These are phyloP conservation scores for Xiphorhynchus erythropygius DNA, from an alignment of 2,797 vertebrate genomes.

Conservation along the genomic window DNA sequence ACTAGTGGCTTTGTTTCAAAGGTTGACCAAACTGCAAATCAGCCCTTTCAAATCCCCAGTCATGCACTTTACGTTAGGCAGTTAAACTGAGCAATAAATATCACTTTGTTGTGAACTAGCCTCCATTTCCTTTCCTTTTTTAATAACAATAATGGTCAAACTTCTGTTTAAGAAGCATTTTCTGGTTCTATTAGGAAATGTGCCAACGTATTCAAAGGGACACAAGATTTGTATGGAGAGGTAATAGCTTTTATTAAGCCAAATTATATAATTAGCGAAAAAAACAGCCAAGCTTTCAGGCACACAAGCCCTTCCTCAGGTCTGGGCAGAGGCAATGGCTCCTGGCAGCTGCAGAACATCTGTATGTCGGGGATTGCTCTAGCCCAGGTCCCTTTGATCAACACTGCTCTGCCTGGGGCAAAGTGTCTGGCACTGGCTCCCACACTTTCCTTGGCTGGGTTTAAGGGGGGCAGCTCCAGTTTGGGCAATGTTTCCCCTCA, in stretches of 20 bases:
- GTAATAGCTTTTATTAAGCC: slow-evolving; percentile 36
- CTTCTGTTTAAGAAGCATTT: slow-evolving; percentile 53
- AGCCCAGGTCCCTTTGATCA: neutral
- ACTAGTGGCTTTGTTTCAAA: slow-evolving; percentile 10
- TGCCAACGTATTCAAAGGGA: slow-evolving; percentile 38
- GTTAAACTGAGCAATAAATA: slow-evolving; percentile 61
- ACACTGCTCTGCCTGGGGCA: neutral
- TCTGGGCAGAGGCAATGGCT: neutral
- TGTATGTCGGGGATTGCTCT: neutral
- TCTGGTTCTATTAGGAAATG: slow-evolving; percentile 56
- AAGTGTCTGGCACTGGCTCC: neutral
- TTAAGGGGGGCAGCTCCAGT: neutral
- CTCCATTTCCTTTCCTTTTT: slow-evolving; percentile 39
- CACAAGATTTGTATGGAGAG: slow-evolving; percentile 18
- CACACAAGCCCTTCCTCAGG: neutral
- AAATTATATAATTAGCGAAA: slow-evolving; percentile 50
- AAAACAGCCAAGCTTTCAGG: neutral
- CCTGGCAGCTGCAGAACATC: neutral
- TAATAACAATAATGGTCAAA: slow-evolving; percentile 35
- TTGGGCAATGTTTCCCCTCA: neutral
- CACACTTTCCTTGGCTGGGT: neutral
- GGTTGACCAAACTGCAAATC: slow-evolving; percentile 44
- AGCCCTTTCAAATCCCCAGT: slow-evolving; percentile 2
- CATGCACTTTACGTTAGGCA: slow-evolving; percentile 43
- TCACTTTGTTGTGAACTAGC: slow-evolving; percentile 16